phyloP scores from a whole-genome alignment of 2,797 vertebrate species.

The Harpagifer antarcticus region DNA sequence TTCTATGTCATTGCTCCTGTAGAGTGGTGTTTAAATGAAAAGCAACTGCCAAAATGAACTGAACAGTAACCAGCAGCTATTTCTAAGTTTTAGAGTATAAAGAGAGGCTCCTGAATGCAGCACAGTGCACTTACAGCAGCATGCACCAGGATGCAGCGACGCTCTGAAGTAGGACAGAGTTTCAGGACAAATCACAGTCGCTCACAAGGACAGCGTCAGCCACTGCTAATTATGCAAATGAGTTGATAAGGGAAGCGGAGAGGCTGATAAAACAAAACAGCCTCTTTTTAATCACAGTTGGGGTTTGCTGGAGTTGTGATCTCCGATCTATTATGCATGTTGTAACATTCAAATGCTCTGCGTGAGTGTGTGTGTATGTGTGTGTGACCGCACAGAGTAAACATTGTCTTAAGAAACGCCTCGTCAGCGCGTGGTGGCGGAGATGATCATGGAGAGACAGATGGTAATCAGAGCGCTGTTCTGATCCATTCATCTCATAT shows the following conservation, averaged over 20 bases:
- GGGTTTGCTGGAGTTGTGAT: constrained; percentile 69
- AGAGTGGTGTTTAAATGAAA: no score
- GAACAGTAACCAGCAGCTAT: neutral
- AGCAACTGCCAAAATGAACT: neutral
- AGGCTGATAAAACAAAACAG: constrained; percentile 76
- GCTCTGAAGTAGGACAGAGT: constrained; percentile 53
- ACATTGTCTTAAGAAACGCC: constrained; percentile 63
- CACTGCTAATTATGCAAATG: constrained; percentile 80
- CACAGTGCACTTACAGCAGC: constrained; percentile 22
- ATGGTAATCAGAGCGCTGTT: constrained; percentile 71
- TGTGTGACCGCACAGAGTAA: constrained; percentile 47
- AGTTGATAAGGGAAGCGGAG: constrained; percentile 74
- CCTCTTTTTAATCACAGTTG: constrained; percentile 67
- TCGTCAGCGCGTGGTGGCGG: constrained; percentile 58
- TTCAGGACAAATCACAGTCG: constrained; percentile 52
- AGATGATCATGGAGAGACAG: constrained; percentile 72
- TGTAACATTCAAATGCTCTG: constrained; percentile 56
- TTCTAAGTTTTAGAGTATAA: constrained; percentile 1
- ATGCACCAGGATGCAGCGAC: constrained; percentile 9
- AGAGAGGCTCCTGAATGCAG: constrained; percentile 8
- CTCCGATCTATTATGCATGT: constrained; percentile 75
- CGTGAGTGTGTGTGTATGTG: constrained; percentile 5
- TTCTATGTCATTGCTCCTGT: no score
- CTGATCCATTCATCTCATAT: constrained; percentile 68
- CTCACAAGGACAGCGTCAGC: constrained; percentile 55